Evolutionary conservation across 2,113 vertebrate species (phyloP).

Genomic region (Thomomys bottae): DNA sequence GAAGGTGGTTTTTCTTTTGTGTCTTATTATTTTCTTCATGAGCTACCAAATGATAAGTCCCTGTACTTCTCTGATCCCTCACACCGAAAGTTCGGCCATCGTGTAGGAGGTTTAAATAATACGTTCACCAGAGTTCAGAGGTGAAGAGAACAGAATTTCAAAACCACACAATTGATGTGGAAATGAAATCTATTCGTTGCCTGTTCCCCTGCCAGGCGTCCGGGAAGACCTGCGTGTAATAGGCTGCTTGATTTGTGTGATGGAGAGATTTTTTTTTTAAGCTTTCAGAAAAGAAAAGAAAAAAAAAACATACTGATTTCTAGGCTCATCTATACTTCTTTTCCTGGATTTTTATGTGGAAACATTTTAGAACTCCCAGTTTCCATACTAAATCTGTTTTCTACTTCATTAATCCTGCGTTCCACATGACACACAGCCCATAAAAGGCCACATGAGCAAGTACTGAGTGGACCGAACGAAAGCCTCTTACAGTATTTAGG

Average conservation of each 20-base stretch:
- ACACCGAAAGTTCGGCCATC: constrained; percentile 75
- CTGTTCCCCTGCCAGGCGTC: constrained; percentile 73
- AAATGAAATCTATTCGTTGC: constrained; percentile 75
- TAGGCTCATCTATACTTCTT: constrained; percentile 79
- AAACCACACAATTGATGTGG: constrained; percentile 71
- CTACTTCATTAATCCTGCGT: constrained; percentile 86
- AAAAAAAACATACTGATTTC: constrained; percentile 60
- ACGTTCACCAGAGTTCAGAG: constrained; percentile 71
- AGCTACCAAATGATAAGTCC: constrained; percentile 47
- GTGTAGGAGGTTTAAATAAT: constrained; percentile 67
- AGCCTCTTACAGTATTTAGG: constrained; percentile 79
- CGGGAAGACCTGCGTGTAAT: constrained; percentile 72
- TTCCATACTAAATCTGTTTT: constrained; percentile 86
- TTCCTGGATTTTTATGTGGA: constrained; percentile 84
- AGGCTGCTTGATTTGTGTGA: constrained; percentile 76
- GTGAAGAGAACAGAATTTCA: constrained; percentile 72
- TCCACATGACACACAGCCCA: constrained; percentile 82
- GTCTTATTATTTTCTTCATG: constrained; percentile 73
- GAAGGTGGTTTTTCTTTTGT: constrained; percentile 68
- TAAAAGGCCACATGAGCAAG: constrained; percentile 81
- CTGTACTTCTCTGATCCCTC: constrained; percentile 24
- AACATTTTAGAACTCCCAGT: constrained; percentile 82
- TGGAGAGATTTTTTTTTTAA: constrained; percentile 66
- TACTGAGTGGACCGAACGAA: constrained; percentile 81
- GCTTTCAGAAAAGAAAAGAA: constrained; percentile 46